Evolutionary conservation across 2,888 invertebrate genomes (phyloP).

Genomic region (Archaeoteleia sp.): DNA sequence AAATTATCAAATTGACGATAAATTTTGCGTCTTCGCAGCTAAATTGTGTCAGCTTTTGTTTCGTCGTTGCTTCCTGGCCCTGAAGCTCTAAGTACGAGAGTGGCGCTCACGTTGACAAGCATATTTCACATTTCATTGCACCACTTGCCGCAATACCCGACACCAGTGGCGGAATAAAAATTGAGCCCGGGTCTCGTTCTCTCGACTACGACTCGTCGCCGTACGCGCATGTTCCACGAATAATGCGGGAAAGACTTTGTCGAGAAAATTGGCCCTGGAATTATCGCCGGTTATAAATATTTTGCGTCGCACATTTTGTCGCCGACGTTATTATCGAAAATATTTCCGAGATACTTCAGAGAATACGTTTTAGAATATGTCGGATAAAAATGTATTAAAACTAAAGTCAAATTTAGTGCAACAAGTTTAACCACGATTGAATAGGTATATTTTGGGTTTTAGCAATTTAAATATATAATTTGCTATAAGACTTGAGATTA

Average conservation of each 20-base stretch:
- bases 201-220: slow-evolving; percentile 39
- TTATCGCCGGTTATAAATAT: slow-evolving; percentile 38
- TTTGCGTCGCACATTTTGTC: slow-evolving; percentile 10
- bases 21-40: slow-evolving; percentile 11
- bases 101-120: slow-evolving; percentile 65
- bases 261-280: slow-evolving; percentile 44
- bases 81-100: slow-evolving; percentile 18
- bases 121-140: slow-evolving; percentile 73
- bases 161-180: slow-evolving; percentile 61
- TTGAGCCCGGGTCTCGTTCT: slow-evolving; percentile 47
- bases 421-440: too few species aligned
- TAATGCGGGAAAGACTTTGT: slow-evolving; percentile 33
- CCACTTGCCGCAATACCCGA: slow-evolving; percentile 67
- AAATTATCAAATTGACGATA: slow-evolving; percentile 26
- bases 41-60: slow-evolving; percentile 32
- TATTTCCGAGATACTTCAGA: too few species aligned
- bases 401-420: too few species aligned
- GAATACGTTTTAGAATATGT: too few species aligned
- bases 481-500: too few species aligned
- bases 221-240: slow-evolving; percentile 38
- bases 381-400: too few species aligned
- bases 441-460: too few species aligned
- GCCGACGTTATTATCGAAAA: slow-evolving; percentile 37
- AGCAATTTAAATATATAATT: too few species aligned
- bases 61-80: slow-evolving; percentile 25